A percentile compares a stretch with the other conserved stretches of the same genome.
phyloP scores from a whole-genome alignment of 2,113 vertebrate genomes.

The Pelodiscus sinensis region DNA sequence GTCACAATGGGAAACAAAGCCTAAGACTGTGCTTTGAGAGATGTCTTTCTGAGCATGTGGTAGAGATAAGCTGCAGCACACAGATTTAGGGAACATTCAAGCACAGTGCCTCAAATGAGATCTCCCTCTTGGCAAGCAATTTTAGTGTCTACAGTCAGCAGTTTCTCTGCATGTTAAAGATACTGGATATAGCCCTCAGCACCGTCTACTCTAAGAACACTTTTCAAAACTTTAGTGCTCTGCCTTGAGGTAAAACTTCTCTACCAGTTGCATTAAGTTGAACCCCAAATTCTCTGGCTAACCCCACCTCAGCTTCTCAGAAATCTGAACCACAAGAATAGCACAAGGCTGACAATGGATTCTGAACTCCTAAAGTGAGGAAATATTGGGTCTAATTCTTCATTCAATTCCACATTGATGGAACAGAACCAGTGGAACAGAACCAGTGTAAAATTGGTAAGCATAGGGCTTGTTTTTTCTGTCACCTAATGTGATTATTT shows the following conservation, averaged over 20 bases:
- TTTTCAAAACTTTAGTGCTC: not conserved
- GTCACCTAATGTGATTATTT: not conserved
- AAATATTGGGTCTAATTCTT: rapidly evolving
- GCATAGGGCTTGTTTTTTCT: rapidly evolving
- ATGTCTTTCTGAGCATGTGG: not conserved
- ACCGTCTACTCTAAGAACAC: not conserved
- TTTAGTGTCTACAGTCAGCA: rapidly evolving
- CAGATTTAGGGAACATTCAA: not conserved
- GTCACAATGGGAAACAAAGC: no score
- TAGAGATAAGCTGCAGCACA: rapidly evolving
- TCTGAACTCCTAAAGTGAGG: rapidly evolving
- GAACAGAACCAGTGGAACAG: not conserved
- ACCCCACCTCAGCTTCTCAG: rapidly evolving
- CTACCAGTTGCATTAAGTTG: not conserved
- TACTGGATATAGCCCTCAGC: not conserved
- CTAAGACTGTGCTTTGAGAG: rapidly evolving
- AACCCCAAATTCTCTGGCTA: not conserved
- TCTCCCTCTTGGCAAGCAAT: rapidly evolving
- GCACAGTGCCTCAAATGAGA: rapidly evolving
- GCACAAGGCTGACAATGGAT: not conserved
- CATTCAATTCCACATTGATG: rapidly evolving
- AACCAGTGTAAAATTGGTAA: not conserved
- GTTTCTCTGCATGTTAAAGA: rapidly evolving
- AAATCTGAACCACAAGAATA: not conserved
- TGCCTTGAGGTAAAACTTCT: not conserved